These are phyloP conservation scores for Pantherophis guttatus DNA, from an alignment of 2,113 vertebrate species.

Conservation along the genomic window DNA sequence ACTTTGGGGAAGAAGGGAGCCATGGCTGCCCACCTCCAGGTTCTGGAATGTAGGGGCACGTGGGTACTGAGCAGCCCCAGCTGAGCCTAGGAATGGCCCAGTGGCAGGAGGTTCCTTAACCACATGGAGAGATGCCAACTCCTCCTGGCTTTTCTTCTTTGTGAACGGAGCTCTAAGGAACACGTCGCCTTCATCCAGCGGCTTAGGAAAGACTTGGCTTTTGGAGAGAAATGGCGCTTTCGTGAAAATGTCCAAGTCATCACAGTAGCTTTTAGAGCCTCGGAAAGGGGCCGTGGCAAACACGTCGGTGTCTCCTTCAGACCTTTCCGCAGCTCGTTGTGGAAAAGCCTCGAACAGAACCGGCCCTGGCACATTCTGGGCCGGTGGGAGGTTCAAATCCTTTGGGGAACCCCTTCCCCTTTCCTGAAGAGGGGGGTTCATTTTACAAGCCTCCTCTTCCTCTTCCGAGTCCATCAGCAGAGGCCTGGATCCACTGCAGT, in stretches of 20 bases:
- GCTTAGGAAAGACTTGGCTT: constrained; percentile 18
- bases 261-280: constrained; percentile 62
- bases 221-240: constrained; percentile 87
- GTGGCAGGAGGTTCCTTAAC: constrained; percentile 31
- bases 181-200: constrained; percentile 77
- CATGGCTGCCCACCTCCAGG: constrained; percentile 19
- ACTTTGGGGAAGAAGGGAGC: neutral
- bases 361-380: constrained; percentile 31
- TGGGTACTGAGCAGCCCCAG: neutral
- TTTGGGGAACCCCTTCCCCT: constrained; percentile 22
- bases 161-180: constrained; percentile 93
- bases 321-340: constrained; percentile 1
- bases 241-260: constrained; percentile 82
- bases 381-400: constrained; percentile 6
- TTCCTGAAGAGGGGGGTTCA: constrained; percentile 40
- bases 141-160: constrained; percentile 77
- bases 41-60: constrained; percentile 28
- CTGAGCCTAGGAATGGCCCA: constrained; percentile 1
- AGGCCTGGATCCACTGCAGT: constrained; percentile 89
- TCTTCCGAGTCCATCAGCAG: constrained; percentile 92
- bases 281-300: constrained; percentile 87
- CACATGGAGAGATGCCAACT: constrained; percentile 28
- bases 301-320: constrained; percentile 68
- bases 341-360: constrained; percentile 41
- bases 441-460: constrained; percentile 75